Evolutionary conservation across 1,140 invertebrate species (phyloP).

Genomic region (Euborellia annulipes): DNA sequence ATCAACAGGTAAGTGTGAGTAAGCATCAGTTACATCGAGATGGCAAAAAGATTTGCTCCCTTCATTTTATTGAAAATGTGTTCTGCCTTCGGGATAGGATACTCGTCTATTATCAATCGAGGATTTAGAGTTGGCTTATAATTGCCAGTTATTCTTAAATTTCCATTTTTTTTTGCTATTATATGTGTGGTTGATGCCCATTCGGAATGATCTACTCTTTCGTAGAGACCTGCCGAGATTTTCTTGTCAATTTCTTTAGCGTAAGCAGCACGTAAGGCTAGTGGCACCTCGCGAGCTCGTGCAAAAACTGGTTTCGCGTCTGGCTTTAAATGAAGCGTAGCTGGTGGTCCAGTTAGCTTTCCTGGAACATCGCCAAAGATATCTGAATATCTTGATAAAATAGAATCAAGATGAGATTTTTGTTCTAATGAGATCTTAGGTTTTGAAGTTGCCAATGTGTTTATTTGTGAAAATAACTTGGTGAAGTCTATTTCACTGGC

Average conservation of each 20-base stretch:
- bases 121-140: not conserved
- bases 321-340: slow-evolving; percentile 7
- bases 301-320: slow-evolving; percentile 8
- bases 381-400: slow-evolving; percentile 4
- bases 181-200: slow-evolving; percentile 16
- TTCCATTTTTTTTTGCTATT: too few relatives aligned
- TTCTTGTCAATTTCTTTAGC: slow-evolving; percentile 14
- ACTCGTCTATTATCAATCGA: slow-evolving; percentile 13
- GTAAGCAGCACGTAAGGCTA: slow-evolving; percentile 12
- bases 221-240: slow-evolving; percentile 13
- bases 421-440: too few relatives aligned
- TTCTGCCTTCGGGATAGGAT: too few relatives aligned
- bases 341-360: slow-evolving; percentile 8
- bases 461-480: too few relatives aligned
- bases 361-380: slow-evolving; percentile 8
- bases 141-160: too few relatives aligned
- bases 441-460: too few relatives aligned
- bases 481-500: too few relatives aligned
- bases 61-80: too few relatives aligned
- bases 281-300: slow-evolving; percentile 12
- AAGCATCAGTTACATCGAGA: slow-evolving; percentile 15
- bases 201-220: slow-evolving; percentile 14
- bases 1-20: slow-evolving; percentile 12
- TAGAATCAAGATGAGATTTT: too few relatives aligned
- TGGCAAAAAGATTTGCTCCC: slow-evolving; percentile 11